Base-by-base conservation (phyloP, 2,113 vertebrate genomes). In the Felis chaus region DNA sequence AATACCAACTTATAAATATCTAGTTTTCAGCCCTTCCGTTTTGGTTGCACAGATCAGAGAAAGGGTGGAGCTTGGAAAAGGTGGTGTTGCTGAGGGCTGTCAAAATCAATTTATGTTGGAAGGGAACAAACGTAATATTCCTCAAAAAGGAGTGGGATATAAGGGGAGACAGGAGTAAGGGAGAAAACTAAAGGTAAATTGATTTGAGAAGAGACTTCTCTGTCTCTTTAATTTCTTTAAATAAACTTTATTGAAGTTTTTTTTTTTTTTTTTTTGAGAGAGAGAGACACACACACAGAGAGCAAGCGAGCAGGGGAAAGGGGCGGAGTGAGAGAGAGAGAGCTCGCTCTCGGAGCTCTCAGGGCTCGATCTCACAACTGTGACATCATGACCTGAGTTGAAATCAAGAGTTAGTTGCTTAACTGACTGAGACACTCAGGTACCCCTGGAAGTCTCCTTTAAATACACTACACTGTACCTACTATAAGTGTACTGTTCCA, bases 331-430 rank as follows among this genome's bases (percentile, higher is more conserved):
- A 50, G 50, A 50, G 14, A 50, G 55, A 55, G 55, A 57, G 55
- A 57, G 45, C 0, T 0, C 0, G 45, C 0, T 45, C 45, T 45
- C 3, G 50, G 50, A 61, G 63, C 63, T 27, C 1, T 3, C 0
- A 11, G 63, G 19, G 12, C 27, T 65, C 63, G 4, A 13, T 69
- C 33, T 61, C 57, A 61, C 21, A 61, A 57, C 55, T 61, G 18
- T 61, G 57, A 61, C 57, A 61, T 61, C 57, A 61, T 61, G 57
- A 57, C 18, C 55, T 57, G 55, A 61, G 57, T 21, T 7, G 21
- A 61, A 61, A 61, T 8, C 57, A 57, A 57, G 57, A 61, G 57
- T 61, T 23, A 7, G 57, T 61, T 21, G 7, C 18, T 61, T 61
- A 61, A 61, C 57, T 23, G 57, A 61, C 57, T 61, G 57, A 3